These are phyloP conservation scores for Taxidea taxus DNA, from an alignment of 2,113 vertebrate species.

Conservation along the genomic window DNA sequence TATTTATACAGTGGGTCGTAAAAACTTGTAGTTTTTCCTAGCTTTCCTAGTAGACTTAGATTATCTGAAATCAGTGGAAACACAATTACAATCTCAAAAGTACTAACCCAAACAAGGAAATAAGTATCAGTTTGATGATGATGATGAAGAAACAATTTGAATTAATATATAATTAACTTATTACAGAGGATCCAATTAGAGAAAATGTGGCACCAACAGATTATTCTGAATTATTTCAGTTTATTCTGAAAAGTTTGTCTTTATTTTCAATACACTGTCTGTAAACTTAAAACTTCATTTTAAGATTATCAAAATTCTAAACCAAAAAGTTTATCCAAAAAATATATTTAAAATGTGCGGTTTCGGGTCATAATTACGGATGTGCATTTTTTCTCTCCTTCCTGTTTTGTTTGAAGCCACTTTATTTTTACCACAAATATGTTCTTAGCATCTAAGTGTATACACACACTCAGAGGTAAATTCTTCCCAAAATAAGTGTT, in stretches of 20 bases:
- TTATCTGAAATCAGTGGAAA: not conserved
- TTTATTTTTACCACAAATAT: not conserved
- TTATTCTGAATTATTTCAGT: not conserved
- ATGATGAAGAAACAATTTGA: not conserved
- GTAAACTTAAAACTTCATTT: not conserved
- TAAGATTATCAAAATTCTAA: not conserved
- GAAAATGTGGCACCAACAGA: not conserved
- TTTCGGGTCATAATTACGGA: not conserved
- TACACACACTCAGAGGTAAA: not conserved
- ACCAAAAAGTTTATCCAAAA: not conserved
- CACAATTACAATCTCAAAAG: not conserved
- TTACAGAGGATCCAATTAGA: not conserved
- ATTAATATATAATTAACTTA: not conserved
- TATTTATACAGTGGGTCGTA: not conserved
- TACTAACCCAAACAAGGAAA: not conserved
- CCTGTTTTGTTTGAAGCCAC: not conserved
- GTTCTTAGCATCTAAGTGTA: not conserved
- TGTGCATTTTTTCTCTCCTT: not conserved
- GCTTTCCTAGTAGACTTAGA: not conserved
- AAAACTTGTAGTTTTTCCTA: rapidly evolving
- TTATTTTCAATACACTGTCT: not conserved
- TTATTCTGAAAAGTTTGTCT: not conserved
- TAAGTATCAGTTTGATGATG: not conserved
- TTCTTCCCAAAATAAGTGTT: not conserved
- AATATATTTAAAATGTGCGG: not conserved